Evolutionary conservation across 2,113 vertebrate species (phyloP).

Genomic region (Neomonachus schauinslandi): DNA sequence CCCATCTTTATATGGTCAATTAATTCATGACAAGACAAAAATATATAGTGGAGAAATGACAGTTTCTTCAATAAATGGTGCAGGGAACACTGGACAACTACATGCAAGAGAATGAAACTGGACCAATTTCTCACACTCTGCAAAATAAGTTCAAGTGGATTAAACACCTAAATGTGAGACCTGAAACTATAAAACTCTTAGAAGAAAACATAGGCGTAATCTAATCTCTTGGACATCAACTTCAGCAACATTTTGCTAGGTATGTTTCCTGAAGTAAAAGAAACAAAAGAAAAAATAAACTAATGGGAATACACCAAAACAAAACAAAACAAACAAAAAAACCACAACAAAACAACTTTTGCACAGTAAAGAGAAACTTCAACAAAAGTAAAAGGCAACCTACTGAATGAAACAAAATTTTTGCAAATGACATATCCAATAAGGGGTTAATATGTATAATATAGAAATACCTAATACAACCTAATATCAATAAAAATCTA

Average conservation of each 20-base stretch:
- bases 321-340: background rate
- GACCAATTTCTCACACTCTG: background rate
- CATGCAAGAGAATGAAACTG: background rate
- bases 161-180: background rate
- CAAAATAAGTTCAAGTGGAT: background rate
- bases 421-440: background rate
- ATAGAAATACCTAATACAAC: background rate
- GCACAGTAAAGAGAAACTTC: background rate
- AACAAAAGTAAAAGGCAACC: background rate
- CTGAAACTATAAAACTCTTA: background rate
- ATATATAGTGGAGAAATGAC: background rate
- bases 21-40: background rate
- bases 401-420: background rate
- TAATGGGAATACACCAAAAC: background rate
- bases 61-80: background rate
- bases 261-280: background rate
- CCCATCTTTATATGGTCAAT: background rate
- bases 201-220: background rate
- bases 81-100: background rate
- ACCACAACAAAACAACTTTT: background rate
- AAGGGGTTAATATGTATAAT: background rate
- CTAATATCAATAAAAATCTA: background rate
- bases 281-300: background rate
- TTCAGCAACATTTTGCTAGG: background rate
- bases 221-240: background rate